These are phyloP conservation scores for Carettochelys insculpta DNA, from an alignment of 2,113 vertebrate genomes.

Conservation along the genomic window DNA sequence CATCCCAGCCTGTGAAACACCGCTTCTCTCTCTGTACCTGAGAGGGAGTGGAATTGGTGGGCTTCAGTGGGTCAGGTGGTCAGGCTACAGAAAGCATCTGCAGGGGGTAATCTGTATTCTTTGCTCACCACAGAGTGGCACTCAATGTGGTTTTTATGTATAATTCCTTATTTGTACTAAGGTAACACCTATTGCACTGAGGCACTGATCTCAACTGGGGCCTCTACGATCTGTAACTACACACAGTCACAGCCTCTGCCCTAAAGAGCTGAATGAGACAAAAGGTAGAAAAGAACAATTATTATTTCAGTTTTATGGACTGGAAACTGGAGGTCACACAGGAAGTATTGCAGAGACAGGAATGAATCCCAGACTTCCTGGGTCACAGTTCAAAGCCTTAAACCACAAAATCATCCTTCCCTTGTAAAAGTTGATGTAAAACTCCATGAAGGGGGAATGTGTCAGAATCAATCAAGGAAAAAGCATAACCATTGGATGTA, in stretches of 20 bases:
- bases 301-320: background rate
- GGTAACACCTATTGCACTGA: background rate
- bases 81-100: background rate
- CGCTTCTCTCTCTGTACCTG: background rate
- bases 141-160: background rate
- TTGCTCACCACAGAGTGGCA: background rate
- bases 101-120: background rate
- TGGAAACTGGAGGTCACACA: background rate
- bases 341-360: background rate
- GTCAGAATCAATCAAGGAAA: too few relatives aligned
- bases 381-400: background rate
- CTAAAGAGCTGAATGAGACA: too few relatives aligned
- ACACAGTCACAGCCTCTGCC: background rate
- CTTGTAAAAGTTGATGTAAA: background rate
- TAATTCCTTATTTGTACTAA: background rate
- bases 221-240: too few relatives aligned
- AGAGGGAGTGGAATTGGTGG: slow-evolving; percentile 28
- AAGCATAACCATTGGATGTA: background rate
- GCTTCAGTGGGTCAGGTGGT: background rate
- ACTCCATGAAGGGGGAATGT: too few relatives aligned
- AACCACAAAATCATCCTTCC: background rate
- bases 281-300: background rate
- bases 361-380: background rate
- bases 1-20: slow-evolving; percentile 35
- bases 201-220: too few relatives aligned